Evolutionary conservation across 1,140 invertebrate species (phyloP).

Genomic region (Zaprionus gabonicus): DNA sequence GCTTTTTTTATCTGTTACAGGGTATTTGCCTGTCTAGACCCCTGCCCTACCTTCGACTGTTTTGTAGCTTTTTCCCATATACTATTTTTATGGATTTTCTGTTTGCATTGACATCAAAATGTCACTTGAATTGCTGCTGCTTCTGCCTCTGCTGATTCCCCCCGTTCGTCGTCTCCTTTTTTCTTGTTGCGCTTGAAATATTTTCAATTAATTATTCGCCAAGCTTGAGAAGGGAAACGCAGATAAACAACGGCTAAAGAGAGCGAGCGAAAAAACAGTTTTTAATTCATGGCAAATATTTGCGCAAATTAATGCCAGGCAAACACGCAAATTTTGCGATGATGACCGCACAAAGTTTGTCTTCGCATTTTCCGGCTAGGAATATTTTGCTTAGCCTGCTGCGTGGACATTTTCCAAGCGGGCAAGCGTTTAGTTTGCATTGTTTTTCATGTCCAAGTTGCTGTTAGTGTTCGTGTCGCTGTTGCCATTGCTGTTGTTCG

Average conservation of each 20-base stretch:
- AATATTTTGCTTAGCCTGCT: constrained; percentile 18
- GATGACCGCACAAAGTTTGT: constrained; percentile 44
- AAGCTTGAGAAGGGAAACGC: constrained; percentile 16
- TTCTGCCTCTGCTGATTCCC: constrained; percentile 15
- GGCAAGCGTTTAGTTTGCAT: constrained; percentile 16
- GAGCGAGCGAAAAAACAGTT: constrained; percentile 32
- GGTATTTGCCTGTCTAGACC: not conserved
- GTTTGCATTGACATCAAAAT: constrained; percentile 76
- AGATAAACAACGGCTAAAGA: constrained; percentile 17
- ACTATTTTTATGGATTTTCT: constrained; percentile 51
- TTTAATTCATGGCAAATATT: constrained; percentile 67
- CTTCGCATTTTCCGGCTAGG: constrained; percentile 33
- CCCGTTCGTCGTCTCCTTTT: not conserved
- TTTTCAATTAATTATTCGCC: constrained; percentile 70
- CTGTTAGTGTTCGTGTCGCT: not conserved
- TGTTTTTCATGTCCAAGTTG: constrained; percentile 11
- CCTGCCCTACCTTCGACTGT: not conserved
- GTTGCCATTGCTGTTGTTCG: not conserved
- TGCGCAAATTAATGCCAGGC: constrained; percentile 66
- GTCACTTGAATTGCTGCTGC: constrained; percentile 54
- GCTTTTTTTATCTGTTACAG: not conserved
- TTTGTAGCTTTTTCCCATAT: constrained; percentile 17
- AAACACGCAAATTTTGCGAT: constrained; percentile 58
- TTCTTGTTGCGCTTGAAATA: constrained; percentile 46
- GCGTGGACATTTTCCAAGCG: constrained; percentile 19